Percentiles rank a stretch among this genome's conserved stretches.
Conservation (phyloP, 64 coral and sea anemone genomes). For the Trachythela sp. region DNA sequence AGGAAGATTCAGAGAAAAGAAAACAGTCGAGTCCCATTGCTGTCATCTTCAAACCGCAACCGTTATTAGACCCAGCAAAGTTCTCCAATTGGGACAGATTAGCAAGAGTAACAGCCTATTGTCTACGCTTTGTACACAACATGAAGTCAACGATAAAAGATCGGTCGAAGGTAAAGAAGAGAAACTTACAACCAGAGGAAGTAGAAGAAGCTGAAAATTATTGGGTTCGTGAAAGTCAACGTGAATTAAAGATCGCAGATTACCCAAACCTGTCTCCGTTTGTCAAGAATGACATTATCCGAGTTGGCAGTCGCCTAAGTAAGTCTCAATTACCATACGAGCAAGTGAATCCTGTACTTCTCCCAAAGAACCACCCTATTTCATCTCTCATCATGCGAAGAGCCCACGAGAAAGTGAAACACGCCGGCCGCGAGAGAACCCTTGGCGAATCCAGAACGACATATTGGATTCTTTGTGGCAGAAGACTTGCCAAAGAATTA, state of each 20-base stretch:
- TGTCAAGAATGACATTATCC: neutral
- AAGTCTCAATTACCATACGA: slow-evolving; percentile 12
- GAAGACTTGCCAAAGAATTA: neutral
- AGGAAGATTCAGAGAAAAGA: neutral
- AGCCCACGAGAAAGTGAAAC: neutral
- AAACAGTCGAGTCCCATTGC: neutral
- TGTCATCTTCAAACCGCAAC: neutral
- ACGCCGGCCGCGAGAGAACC: neutral
- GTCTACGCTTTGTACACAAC: neutral
- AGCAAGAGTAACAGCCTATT: neutral
- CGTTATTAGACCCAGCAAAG: neutral
- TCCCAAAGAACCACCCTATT: neutral
- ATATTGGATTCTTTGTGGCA: neutral
- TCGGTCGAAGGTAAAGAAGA: neutral
- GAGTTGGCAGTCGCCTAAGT: slow-evolving; percentile 30
- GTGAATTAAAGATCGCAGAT: neutral
- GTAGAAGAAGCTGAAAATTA: slow-evolving; percentile 5
- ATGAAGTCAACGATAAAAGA: neutral
- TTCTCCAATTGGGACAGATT: neutral
- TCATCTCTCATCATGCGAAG: slow-evolving; percentile 27
- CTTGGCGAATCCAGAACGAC: neutral
- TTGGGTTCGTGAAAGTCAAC: neutral
- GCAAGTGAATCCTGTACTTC: slow-evolving; percentile 13
- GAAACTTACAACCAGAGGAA: slow-evolving; percentile 25
- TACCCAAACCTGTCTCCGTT: slow-evolving; percentile 18